Conservation (phyloP, 2,113 vertebrate species). For the Gopherus evgoodei region DNA sequence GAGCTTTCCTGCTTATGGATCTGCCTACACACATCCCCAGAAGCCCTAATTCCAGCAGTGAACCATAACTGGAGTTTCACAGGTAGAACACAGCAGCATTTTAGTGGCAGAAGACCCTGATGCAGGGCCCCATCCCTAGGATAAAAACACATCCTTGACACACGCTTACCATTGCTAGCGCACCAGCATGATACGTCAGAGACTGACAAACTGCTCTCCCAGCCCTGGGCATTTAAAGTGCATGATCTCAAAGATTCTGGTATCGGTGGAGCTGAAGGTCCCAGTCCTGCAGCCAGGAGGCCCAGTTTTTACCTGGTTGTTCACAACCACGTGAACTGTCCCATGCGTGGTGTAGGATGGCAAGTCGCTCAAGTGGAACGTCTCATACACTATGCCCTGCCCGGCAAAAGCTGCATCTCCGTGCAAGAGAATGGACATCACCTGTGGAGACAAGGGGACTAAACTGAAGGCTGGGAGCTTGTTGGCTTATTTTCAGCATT, state of each 20-base stretch:
- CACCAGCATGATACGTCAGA: background rate
- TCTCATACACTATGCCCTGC: slow-evolving; percentile 96
- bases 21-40: background rate
- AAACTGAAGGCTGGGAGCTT: accelerated
- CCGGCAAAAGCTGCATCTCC: slow-evolving; percentile 95
- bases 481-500: background rate
- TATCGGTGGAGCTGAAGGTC: background rate
- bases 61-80: background rate
- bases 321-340: slow-evolving; percentile 94
- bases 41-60: no score
- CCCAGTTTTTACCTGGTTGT: slow-evolving; percentile 90
- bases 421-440: slow-evolving; percentile 94
- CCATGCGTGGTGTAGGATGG: slow-evolving; percentile 95
- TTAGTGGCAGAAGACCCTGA: background rate
- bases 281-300: background rate
- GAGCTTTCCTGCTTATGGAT: background rate
- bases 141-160: background rate
- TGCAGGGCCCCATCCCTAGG: background rate
- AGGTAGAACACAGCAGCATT: background rate
- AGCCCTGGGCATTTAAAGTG: background rate
- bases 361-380: slow-evolving; percentile 94
- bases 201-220: background rate
- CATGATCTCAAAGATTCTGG: background rate
- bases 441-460: slow-evolving; percentile 69
- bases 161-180: background rate